These are phyloP conservation scores for Entomyzon cyanotis DNA, from an alignment of 2,113 vertebrate genomes.

Conservation along the genomic window DNA sequence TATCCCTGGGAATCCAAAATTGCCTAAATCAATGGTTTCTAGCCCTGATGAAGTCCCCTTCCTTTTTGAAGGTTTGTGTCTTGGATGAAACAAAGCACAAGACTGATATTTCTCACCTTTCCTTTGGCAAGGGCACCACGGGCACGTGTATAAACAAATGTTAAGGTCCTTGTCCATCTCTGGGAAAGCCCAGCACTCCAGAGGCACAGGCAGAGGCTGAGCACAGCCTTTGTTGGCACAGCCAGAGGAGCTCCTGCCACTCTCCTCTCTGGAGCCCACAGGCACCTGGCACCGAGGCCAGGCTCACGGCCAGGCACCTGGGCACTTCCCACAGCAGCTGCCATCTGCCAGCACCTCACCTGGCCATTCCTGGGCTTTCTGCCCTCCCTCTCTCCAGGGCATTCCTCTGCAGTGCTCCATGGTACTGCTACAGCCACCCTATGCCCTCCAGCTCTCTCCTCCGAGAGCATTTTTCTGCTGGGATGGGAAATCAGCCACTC, in stretches of 20 bases:
- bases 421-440: accelerated
- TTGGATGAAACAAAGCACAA: background rate
- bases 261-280: background rate
- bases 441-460: background rate
- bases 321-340: background rate
- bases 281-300: background rate
- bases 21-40: background rate
- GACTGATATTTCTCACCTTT: background rate
- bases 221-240: background rate
- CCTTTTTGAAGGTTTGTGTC: background rate
- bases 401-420: background rate
- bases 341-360: background rate
- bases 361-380: background rate
- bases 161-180: background rate
- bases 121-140: background rate
- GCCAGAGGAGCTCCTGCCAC: background rate
- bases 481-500: background rate
- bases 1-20: background rate
- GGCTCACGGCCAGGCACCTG: background rate
- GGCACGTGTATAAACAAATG: background rate
- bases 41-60: background rate
- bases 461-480: background rate
- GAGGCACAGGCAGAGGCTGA: background rate
- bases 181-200: background rate
- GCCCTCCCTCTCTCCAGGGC: background rate